A percentile compares a stretch with the other conserved stretches of the same genome.
Evolutionary conservation across 2,888 invertebrate species (phyloP).

Genomic region (Drosophila cognata): DNA sequence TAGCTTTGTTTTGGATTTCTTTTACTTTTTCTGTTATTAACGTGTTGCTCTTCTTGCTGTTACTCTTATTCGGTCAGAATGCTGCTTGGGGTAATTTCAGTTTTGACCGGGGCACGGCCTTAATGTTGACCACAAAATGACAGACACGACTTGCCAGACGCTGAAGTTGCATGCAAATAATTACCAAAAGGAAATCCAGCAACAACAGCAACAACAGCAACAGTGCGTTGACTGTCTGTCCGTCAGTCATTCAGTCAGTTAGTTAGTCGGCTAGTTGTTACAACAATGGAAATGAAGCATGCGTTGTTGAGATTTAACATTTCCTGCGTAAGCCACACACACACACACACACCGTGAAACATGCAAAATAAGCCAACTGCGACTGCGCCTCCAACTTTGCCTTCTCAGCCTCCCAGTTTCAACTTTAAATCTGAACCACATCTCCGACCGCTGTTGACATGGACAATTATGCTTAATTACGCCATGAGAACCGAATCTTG

Average conservation of each 20-base stretch:
- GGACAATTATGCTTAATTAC: conserved; percentile 76
- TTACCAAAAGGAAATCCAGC: conserved; percentile 68
- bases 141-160: conserved; percentile 43
- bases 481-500: conserved; percentile 64
- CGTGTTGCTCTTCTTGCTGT: conserved; percentile 51
- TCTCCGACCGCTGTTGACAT: conserved; percentile 63
- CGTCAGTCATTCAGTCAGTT: conserved; percentile 27
- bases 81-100: conserved; percentile 61
- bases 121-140: conserved; percentile 71
- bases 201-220: conserved; percentile 27
- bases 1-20: not conserved
- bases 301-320: conserved; percentile 61
- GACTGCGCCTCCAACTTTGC: conserved; percentile 18
- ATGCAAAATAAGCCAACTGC: conserved; percentile 66
- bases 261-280: conserved; percentile 15
- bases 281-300: conserved; percentile 55
- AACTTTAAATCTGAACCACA: conserved; percentile 12
- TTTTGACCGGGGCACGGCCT: conserved; percentile 60
- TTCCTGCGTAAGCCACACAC: conserved; percentile 63
- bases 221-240: conserved; percentile 26
- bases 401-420: conserved; percentile 10
- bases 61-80: conserved; percentile 51
- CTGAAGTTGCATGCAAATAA: conserved; percentile 82
- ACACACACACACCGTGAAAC: conserved; percentile 65
- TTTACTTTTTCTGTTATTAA: conserved; percentile 55